phyloP scores from a whole-genome alignment of 2,113 vertebrate genomes.

The Eulemur macaco region DNA sequence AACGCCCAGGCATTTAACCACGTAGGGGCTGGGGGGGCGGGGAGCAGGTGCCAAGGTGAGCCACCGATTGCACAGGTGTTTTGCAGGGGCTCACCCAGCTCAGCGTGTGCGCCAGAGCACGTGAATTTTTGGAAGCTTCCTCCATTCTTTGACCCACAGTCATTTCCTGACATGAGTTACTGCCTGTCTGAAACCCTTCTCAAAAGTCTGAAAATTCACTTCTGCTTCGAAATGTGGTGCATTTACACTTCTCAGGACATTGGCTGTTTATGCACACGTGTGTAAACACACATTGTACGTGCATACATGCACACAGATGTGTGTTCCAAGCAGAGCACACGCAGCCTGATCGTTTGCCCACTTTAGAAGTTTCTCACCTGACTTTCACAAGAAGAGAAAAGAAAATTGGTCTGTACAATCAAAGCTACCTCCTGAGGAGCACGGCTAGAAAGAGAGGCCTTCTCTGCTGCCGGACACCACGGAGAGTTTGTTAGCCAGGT shows the following conservation, averaged over 20 bases:
- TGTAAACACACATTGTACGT: too few species aligned
- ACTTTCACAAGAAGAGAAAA: background rate
- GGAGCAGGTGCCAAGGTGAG: fast-evolving
- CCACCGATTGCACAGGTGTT: background rate
- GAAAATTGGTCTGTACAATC: background rate
- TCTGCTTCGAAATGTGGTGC: background rate
- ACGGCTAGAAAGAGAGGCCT: background rate
- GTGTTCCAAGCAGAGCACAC: fast-evolving
- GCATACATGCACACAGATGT: too few species aligned
- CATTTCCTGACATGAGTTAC: fast-evolving
- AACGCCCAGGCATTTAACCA: too few species aligned
- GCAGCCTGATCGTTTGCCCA: background rate
- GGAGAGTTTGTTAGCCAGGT: background rate
- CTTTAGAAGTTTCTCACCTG: background rate
- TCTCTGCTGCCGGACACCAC: background rate
- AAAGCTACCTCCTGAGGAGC: background rate
- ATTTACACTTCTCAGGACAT: background rate
- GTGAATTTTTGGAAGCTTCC: fast-evolving
- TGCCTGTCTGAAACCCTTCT: background rate
- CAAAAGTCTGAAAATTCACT: background rate
- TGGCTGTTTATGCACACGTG: fast-evolving
- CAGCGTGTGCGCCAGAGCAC: fast-evolving
- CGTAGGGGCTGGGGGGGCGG: fast-evolving
- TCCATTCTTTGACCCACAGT: background rate
- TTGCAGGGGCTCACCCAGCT: background rate